Base-by-base conservation (phyloP, 2,888 invertebrate genomes). In the Lasioglossum morio region DNA sequence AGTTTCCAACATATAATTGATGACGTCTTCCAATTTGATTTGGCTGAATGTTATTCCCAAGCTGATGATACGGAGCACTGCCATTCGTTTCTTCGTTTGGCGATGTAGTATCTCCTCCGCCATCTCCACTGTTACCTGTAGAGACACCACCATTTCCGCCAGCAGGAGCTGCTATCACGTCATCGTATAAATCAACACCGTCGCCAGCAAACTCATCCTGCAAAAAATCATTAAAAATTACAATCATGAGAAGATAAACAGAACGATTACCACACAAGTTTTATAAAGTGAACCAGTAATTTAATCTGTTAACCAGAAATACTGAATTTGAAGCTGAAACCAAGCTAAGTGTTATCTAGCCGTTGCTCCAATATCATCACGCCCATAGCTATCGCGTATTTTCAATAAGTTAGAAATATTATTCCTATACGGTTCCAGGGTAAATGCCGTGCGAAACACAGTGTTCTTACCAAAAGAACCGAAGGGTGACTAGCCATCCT, bases 1-100 rank as follows among this genome's bases (percentile, higher is more conserved):
- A 97, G 96, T 99, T 99, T 94, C 99, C 99, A 94, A 99, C 97
- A 96, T 99, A 99, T 72, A 99, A 96, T 95, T 99, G 98, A 95
- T 98, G 98, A 94, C 98, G 97, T 93, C 98, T 97, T 72, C 97
- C 97, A 91, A 97, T 96, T 89, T 97, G 96, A 94, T 97, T 97
- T 88, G 97, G 97, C 88, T 96, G 96, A 89, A 96, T 96, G 94
- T 96, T 97, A 94, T 97, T 97, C 91, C 97, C 97, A 95, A 97
- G 96, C 91, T 97, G 96, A 95, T 97, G 97, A 90, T 97, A 97
- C 76, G 96, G 96, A 86, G 96, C 96, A 93, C 97, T 97, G 83
- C 97, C 97, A 94, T 97, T 97, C n/a, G 97, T 97, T 93, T 97
- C 97, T 95, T 97, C 97, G 75, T 96, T 96, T 85, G 97, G 97